A percentile compares a stretch with the other conserved stretches of the same genome.
Conservation (phyloP, 2,888 invertebrate genomes). For the Orthonychiurus folsomi region DNA sequence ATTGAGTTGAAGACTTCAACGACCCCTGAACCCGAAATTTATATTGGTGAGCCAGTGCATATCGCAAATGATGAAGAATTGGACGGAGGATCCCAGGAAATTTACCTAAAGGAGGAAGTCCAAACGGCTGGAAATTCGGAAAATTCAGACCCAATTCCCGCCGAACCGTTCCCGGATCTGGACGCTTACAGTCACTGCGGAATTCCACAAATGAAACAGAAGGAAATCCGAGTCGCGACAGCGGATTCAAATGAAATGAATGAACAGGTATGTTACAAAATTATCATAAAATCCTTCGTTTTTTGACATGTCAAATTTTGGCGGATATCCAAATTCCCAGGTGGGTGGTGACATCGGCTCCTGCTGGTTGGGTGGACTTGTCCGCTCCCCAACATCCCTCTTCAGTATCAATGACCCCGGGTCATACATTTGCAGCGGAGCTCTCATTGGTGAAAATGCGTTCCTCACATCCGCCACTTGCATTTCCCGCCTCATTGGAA, state of each 20-base stretch:
- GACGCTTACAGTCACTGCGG: not conserved
- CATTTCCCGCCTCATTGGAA: constrained; percentile 30
- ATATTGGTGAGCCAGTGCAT: not conserved
- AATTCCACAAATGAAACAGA: not conserved
- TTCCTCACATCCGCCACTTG: constrained; percentile 36
- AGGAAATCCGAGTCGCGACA: not conserved
- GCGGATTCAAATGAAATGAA: not conserved
- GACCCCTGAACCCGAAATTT: not conserved
- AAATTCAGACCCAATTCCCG: not conserved
- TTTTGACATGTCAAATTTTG: too few species aligned
- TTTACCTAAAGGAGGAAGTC: not conserved
- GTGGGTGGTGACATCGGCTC: constrained; percentile 8
- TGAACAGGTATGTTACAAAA: too few species aligned
- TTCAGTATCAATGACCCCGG: constrained; percentile 30
- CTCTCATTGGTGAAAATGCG: constrained; percentile 19
- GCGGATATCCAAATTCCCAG: too few species aligned
- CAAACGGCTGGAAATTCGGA: not conserved
- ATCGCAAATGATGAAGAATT: not conserved
- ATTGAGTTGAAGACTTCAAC: not conserved
- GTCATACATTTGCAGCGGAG: constrained; percentile 35
- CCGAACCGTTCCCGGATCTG: not conserved
- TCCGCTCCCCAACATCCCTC: constrained; percentile 22
- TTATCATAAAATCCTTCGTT: too few species aligned
- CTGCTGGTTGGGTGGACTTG: constrained; percentile 37
- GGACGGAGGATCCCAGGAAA: not conserved